These are phyloP conservation scores for Urocyon cinereoargenteus DNA, from an alignment of 2,797 vertebrate genomes.

Conservation along the genomic window DNA sequence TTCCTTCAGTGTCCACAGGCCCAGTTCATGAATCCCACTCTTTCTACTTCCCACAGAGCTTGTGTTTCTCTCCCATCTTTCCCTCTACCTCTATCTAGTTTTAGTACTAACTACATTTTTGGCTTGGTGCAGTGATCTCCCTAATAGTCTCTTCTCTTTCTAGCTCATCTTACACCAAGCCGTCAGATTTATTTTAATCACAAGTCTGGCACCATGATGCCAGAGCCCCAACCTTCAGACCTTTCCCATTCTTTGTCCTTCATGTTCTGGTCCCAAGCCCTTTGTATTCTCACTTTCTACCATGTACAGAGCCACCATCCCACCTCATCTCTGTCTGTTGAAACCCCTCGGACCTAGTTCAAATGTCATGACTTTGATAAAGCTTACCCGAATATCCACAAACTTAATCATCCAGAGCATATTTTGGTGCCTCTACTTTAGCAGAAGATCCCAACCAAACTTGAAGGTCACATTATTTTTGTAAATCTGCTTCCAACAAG, in stretches of 20 bases:
- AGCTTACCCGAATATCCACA: neutral
- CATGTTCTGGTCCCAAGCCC: neutral
- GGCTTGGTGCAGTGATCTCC: neutral
- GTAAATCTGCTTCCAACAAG: neutral
- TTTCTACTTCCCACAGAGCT: neutral
- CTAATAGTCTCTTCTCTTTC: neutral
- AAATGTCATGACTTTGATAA: neutral
- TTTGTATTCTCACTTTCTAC: neutral
- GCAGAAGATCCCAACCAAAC: neutral
- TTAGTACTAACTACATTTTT: neutral
- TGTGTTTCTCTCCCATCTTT: neutral
- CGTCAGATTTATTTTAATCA: neutral
- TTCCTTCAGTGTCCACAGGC: neutral
- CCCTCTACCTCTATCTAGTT: neutral
- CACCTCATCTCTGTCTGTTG: neutral
- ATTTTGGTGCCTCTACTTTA: neutral
- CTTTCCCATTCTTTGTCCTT: neutral
- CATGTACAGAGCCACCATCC: neutral
- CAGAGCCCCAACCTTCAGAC: neutral
- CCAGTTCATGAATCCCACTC: neutral
- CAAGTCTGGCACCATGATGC: neutral
- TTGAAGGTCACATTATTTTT: neutral
- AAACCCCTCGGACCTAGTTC: neutral
- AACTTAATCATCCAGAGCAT: neutral
- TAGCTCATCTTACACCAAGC: neutral